These are phyloP conservation scores for Spatulosminthurus flaviceps DNA, from an alignment of 2,888 invertebrate genomes.

Conservation along the genomic window DNA sequence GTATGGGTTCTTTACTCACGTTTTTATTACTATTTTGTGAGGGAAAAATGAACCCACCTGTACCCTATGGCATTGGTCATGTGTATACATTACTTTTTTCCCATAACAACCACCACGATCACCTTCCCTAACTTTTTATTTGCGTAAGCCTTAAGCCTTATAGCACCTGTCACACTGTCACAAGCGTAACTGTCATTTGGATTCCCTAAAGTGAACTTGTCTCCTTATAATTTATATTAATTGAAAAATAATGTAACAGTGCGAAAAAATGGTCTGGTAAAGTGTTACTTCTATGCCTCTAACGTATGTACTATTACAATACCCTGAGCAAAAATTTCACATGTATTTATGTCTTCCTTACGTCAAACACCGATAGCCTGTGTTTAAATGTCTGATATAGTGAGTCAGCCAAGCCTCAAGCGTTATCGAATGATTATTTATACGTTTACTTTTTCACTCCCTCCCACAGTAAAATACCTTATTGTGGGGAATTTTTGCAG, in stretches of 20 bases:
- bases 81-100: neutral
- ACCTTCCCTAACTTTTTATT: neutral
- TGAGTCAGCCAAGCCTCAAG: neutral
- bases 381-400: too few relatives aligned
- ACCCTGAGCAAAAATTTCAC: neutral
- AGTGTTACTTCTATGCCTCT: neutral
- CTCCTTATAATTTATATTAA: conserved; percentile 36
- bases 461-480: neutral
- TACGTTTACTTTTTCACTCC: neutral
- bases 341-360: too few relatives aligned
- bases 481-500: neutral
- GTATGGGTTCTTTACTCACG: neutral
- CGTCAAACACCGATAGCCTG: too few relatives aligned
- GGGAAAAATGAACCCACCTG: conserved; percentile 1
- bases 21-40: neutral
- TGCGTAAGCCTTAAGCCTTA: neutral
- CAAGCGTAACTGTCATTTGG: neutral
- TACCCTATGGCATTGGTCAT: neutral
- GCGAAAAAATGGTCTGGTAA: neutral
- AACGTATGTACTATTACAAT: neutral
- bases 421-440: conserved; percentile 16
- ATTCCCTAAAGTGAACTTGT: conserved; percentile 1
- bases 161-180: conserved; percentile 24
- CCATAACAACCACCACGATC: neutral
- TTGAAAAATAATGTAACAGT: conserved; percentile 39